phyloP scores from a whole-genome alignment of 1,140 invertebrate genomes.

The Heliothis virescens region DNA sequence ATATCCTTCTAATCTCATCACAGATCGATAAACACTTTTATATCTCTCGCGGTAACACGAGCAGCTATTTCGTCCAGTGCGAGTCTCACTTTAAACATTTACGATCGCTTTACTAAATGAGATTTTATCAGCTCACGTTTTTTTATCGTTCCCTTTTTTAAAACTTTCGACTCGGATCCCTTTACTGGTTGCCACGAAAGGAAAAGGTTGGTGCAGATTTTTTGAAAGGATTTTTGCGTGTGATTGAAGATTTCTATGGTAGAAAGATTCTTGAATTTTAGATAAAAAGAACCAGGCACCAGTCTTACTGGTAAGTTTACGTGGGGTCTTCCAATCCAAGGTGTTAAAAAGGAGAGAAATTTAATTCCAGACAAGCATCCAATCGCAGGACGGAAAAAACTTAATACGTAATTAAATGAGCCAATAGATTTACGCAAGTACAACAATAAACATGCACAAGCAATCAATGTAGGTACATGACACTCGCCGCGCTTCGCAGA shows the following conservation, averaged over 20 bases:
- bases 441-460: constrained; percentile 2
- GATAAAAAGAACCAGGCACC: too few species aligned
- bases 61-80: constrained; percentile 1
- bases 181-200: neutral
- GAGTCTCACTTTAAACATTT: constrained; percentile 27
- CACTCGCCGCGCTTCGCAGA: constrained; percentile 19
- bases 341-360: too few species aligned
- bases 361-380: too few species aligned
- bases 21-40: constrained; percentile 26
- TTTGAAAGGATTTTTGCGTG: neutral
- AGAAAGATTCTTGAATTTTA: too few species aligned
- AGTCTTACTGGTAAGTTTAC: too few species aligned
- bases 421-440: neutral
- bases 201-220: neutral
- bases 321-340: too few species aligned
- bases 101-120: constrained; percentile 50
- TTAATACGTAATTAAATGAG: too few species aligned
- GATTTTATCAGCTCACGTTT: constrained; percentile 47
- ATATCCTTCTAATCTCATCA: constrained; percentile 14
- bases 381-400: too few species aligned
- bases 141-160: constrained; percentile 31
- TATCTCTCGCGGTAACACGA: constrained; percentile 7
- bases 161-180: constrained; percentile 23
- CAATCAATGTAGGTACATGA: constrained; percentile 25
- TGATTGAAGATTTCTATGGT: neutral